Evolutionary conservation across 2,797 vertebrate genomes (phyloP).

Genomic region (Astyanax mexicanus): DNA sequence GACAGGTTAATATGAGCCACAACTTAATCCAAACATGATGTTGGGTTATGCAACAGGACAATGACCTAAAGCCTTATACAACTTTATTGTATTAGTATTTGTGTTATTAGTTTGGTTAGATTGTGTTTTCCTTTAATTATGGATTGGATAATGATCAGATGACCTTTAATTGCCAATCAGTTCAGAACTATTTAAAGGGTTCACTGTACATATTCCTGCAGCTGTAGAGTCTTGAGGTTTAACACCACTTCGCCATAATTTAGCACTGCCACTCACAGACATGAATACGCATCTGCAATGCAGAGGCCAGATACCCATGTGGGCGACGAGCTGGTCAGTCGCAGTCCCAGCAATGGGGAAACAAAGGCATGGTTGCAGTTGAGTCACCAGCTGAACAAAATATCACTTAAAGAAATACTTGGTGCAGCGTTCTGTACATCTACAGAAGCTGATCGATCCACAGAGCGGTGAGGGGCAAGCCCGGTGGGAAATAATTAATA

Average conservation of each 20-base stretch:
- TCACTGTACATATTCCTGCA: too few relatives aligned
- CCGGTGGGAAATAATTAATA: conserved; percentile 74
- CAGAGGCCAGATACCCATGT: conserved; percentile 57
- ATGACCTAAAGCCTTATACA: too few relatives aligned
- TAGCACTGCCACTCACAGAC: conserved; percentile 62
- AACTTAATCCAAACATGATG: too few relatives aligned
- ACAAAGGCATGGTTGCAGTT: conserved; percentile 7
- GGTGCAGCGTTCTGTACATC: conserved; percentile 11
- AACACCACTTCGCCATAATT: conserved; percentile 44
- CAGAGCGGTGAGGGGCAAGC: conserved; percentile 59
- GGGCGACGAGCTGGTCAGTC: conserved; percentile 47
- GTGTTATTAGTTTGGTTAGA: too few relatives aligned
- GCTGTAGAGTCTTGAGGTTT: neutral
- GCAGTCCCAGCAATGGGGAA: neutral
- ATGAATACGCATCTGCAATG: conserved; percentile 36
- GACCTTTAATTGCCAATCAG: too few relatives aligned
- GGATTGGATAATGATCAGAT: too few relatives aligned
- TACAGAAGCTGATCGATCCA: conserved; percentile 67
- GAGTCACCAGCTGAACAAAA: neutral
- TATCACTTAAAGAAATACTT: conserved; percentile 20
- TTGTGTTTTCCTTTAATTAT: too few relatives aligned
- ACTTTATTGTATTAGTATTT: too few relatives aligned
- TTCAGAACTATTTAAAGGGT: too few relatives aligned
- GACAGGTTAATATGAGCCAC: too few relatives aligned
- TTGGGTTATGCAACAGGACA: too few relatives aligned